These are phyloP conservation scores for Drosophila seclusa DNA, from an alignment of 2,888 invertebrate species.

Conservation along the genomic window DNA sequence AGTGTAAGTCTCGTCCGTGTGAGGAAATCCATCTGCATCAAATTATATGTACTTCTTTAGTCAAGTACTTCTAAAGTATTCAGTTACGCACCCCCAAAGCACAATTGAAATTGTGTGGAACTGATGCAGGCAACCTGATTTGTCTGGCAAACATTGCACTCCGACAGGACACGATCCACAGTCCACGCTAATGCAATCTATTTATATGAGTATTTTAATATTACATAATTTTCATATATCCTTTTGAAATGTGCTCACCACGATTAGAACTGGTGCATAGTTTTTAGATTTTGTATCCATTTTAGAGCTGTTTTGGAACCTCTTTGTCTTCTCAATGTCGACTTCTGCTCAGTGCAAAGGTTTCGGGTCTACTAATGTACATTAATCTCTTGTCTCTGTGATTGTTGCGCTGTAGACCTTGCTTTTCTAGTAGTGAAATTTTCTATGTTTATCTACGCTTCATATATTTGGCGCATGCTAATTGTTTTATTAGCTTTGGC, in stretches of 20 bases:
- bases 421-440: conserved; percentile 43
- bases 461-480: conserved; percentile 51
- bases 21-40: conserved; percentile 62
- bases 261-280: conserved; percentile 12
- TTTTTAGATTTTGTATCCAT: conserved; percentile 19
- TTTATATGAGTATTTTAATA: background rate
- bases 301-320: background rate
- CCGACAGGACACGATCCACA: conserved; percentile 36
- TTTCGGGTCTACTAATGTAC: conserved; percentile 50
- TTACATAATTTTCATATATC: background rate
- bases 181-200: conserved; percentile 43
- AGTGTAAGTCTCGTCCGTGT: conserved; percentile 69
- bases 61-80: background rate
- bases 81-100: conserved; percentile 74
- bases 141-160: conserved; percentile 80
- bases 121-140: conserved; percentile 82
- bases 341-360: conserved; percentile 64
- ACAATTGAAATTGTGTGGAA: conserved; percentile 80
- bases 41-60: background rate
- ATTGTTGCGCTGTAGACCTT: conserved; percentile 18
- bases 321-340: conserved; percentile 1
- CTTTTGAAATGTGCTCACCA: conserved; percentile 23
- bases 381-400: conserved; percentile 16
- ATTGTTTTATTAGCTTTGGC: conserved; percentile 69
- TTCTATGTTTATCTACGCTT: conserved; percentile 55